Conservation (phyloP, 2,113 vertebrate species). For the Indicator indicator region DNA sequence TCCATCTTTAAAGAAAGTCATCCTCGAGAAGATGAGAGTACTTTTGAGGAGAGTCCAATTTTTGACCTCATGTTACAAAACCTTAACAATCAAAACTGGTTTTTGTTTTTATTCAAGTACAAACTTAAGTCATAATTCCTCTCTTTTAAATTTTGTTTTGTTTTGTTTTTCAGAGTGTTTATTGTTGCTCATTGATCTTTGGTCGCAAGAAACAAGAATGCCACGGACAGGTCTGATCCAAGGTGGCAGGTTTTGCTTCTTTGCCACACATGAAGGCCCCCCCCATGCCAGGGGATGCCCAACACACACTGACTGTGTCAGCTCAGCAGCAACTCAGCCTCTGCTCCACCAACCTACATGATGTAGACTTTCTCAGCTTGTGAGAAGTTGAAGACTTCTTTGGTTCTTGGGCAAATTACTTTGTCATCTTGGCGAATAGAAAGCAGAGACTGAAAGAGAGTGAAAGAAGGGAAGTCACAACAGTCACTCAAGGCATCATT, state of each 20-base stretch:
- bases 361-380: slow-evolving; percentile 99
- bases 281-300: slow-evolving; percentile 58
- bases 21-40: slow-evolving; percentile 69
- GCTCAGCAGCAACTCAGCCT: slow-evolving; percentile 58
- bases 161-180: slow-evolving; percentile 58
- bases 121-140: slow-evolving; percentile 65
- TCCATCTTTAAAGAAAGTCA: slow-evolving; percentile 62
- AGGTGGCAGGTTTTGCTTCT: slow-evolving; percentile 69
- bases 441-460: slow-evolving; percentile 89
- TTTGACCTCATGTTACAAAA: slow-evolving; percentile 74
- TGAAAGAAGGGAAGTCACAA: not conserved
- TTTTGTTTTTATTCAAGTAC: slow-evolving; percentile 61
- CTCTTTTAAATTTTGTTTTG: not conserved
- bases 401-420: slow-evolving; percentile 98
- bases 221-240: slow-evolving; percentile 68
- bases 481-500: not conserved
- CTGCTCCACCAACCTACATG: slow-evolving; percentile 84
- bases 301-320: slow-evolving; percentile 58
- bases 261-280: slow-evolving; percentile 68
- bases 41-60: slow-evolving; percentile 73
- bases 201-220: slow-evolving; percentile 80
- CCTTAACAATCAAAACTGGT: slow-evolving; percentile 73
- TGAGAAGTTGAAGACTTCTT: slow-evolving; percentile 99
- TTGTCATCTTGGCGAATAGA: slow-evolving; percentile 99
- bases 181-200: slow-evolving; percentile 80